Base-by-base conservation (phyloP, 1,140 invertebrate genomes). In the Heliconius eleuchia region DNA sequence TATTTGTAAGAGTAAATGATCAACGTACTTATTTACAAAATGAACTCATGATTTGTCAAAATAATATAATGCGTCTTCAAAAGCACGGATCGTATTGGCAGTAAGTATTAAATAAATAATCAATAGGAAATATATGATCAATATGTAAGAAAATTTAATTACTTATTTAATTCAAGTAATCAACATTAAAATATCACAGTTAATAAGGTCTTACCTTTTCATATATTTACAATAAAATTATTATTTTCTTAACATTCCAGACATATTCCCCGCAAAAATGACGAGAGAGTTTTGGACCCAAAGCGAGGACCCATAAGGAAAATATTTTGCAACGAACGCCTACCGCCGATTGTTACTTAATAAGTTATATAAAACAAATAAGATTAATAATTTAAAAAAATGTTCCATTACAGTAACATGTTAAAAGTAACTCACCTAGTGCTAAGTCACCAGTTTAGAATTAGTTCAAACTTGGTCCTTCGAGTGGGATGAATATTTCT, bases 241-340 rank as follows among this genome's bases (percentile, higher is more conserved):
- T 27, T 3, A 30, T 30, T 27, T 30, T 13, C 30, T 16, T 66
- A 66, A 66, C 60, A 79, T 78, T 57, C 90, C 88, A 95, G 94
- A 76, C 87, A 92, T 83, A 81, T 91, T 76, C 84, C 89, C 27
- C 86, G 94, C 57, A 88, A 88, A 77, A 88, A 87, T 77, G 89
- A 91, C 87, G 91, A 94, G 83, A 90, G 94, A 89, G 86, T 93
- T 57, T 73, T 95, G 81, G 94, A 95, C 85, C 85, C 94, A 82
- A 94, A 94, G 86, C 93, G 92, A 83, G 94, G 91, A 57, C 91
- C 90, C 60, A 89, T 95, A 80, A 94, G 91, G 86, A 94, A 92
- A 84, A 90, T 90, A 76, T 88, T 95, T 42, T 85, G 86, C 57
- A 89, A 87, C 75, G 92, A 92, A 73, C 92, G 92, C 11, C 87